phyloP scores from a whole-genome alignment of 2,888 invertebrate genomes.

The Cheilosia scutellata region DNA sequence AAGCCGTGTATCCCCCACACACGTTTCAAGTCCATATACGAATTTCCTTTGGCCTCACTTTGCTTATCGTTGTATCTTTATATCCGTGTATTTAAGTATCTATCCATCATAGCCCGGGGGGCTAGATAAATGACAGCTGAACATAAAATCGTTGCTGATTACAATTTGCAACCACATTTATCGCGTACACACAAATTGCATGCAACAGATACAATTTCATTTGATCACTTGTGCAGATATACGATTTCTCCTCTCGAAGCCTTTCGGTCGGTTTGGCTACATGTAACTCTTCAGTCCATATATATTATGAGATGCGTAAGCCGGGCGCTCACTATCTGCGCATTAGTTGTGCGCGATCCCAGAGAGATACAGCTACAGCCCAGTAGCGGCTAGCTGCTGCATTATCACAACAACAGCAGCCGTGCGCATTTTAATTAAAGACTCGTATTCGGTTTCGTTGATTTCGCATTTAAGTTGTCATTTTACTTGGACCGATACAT shows the following conservation, averaged over 20 bases:
- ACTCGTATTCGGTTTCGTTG: slow-evolving; percentile 54
- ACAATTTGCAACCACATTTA: slow-evolving; percentile 73
- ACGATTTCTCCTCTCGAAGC: slow-evolving; percentile 28
- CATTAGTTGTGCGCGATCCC: slow-evolving; percentile 50
- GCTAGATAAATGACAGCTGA: slow-evolving; percentile 61
- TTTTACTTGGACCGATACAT: slow-evolving; percentile 1
- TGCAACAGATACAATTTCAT: slow-evolving; percentile 72
- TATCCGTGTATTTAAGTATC: slow-evolving; percentile 70
- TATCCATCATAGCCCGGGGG: slow-evolving; percentile 51
- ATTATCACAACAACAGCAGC: slow-evolving; percentile 37
- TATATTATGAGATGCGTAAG: slow-evolving; percentile 56
- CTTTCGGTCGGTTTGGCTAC: neutral
- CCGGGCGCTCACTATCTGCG: slow-evolving; percentile 51
- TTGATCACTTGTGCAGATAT: slow-evolving; percentile 61
- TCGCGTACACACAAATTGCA: slow-evolving; percentile 72
- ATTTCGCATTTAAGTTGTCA: slow-evolving; percentile 70
- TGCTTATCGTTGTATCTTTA: slow-evolving; percentile 63
- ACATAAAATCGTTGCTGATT: slow-evolving; percentile 71
- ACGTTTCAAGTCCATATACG: neutral
- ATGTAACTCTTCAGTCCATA: neutral
- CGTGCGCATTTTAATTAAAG: slow-evolving; percentile 65
- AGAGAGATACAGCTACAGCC: slow-evolving; percentile 32
- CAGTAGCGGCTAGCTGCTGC: slow-evolving; percentile 33
- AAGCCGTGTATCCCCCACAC: neutral
- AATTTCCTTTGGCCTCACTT: slow-evolving; percentile 50